Conservation (phyloP, 2,888 invertebrate species). For the Clitarchus hookeri region DNA sequence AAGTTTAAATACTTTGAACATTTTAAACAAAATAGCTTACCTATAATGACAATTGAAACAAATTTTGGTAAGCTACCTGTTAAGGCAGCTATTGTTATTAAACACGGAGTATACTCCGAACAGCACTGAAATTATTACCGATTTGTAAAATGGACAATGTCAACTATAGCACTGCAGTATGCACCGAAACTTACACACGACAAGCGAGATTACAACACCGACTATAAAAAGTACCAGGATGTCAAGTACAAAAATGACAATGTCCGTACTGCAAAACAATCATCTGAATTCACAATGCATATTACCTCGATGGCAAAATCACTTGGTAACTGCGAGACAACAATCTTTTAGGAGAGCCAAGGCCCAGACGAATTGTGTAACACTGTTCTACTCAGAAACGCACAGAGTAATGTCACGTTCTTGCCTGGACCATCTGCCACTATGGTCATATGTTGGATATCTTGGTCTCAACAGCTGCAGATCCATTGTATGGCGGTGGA, state of each 20-base stretch:
- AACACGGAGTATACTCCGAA: too few relatives aligned
- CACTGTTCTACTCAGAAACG: neutral
- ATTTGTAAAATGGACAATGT: neutral
- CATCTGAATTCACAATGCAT: neutral
- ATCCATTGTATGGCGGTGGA: conserved; percentile 44
- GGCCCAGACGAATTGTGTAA: too few relatives aligned
- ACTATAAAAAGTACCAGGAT: neutral
- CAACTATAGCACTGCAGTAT: neutral
- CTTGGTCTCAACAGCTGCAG: conserved; percentile 34
- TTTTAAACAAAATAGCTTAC: too few relatives aligned
- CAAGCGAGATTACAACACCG: neutral
- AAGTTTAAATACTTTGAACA: too few relatives aligned
- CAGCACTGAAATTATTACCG: neutral
- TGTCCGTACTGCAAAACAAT: neutral
- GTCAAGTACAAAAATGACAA: neutral
- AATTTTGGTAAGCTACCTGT: too few relatives aligned
- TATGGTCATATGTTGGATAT: conserved; percentile 37
- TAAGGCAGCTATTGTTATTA: too few relatives aligned
- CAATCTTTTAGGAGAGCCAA: too few relatives aligned
- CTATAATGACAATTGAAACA: too few relatives aligned
- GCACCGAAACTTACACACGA: neutral
- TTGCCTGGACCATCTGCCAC: neutral
- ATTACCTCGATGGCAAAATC: neutral
- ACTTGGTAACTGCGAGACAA: neutral
- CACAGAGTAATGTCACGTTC: neutral